These are phyloP conservation scores for Agrilus planipennis DNA, from an alignment of 1,140 invertebrate genomes.

Conservation along the genomic window DNA sequence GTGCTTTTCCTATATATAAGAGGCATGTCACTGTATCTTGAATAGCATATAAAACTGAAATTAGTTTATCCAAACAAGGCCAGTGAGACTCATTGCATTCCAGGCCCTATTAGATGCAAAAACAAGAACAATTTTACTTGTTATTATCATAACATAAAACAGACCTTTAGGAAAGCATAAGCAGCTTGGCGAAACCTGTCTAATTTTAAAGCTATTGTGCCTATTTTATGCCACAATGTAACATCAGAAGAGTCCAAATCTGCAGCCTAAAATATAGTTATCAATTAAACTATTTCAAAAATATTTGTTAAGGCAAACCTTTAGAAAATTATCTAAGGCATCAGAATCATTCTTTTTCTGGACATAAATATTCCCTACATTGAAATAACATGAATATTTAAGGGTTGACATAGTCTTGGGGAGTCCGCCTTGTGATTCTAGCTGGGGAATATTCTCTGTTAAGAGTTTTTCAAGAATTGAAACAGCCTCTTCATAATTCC, in stretches of 20 bases:
- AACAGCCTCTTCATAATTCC: constrained; percentile 20
- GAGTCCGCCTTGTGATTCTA: constrained; percentile 31
- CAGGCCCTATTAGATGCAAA: constrained; percentile 46
- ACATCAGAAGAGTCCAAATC: constrained; percentile 74
- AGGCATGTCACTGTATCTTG: constrained; percentile 71
- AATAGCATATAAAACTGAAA: constrained; percentile 63
- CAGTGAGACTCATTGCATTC: constrained; percentile 72
- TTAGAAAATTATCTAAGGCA: constrained; percentile 43
- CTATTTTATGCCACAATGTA: constrained; percentile 72
- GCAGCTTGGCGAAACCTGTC: constrained; percentile 62
- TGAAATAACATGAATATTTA: constrained; percentile 61
- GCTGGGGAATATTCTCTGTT: constrained; percentile 30
- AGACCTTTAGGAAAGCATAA: constrained; percentile 63
- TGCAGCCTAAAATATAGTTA: constrained; percentile 50
- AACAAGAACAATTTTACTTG: constrained; percentile 9
- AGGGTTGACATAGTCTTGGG: constrained; percentile 42
- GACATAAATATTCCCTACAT: constrained; percentile 52
- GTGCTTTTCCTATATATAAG: constrained; percentile 56
- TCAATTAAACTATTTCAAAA: constrained; percentile 1
- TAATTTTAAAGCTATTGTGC: constrained; percentile 54
- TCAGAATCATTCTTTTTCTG: constrained; percentile 39
- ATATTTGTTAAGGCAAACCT: constrained; percentile 16
- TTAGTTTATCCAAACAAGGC: constrained; percentile 75
- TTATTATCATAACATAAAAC: constrained; percentile 7
- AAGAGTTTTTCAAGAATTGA: constrained; percentile 23